Evolutionary conservation across 2,113 vertebrate species (phyloP), one percentile per base, ranked within the genome.

Genomic region (Otocyon megalotis): DNA sequence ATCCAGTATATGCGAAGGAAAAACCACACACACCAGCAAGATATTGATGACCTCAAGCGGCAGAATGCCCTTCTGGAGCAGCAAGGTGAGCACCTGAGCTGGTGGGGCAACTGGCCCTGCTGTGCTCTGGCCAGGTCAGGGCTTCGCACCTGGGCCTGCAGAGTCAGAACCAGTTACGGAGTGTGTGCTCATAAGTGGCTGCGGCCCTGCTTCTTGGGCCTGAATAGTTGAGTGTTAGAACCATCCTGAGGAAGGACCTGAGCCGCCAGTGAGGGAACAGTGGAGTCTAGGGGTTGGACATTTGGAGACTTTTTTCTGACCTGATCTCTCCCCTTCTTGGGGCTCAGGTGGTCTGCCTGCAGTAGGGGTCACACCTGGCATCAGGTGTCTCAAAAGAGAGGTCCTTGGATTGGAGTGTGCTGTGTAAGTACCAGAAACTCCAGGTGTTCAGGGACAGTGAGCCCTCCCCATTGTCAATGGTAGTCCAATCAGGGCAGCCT

Each of bases 1-100:
- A 99, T 99, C 98, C 99, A 99, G 99, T 99, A 99, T 98, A 99
- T 99, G 99, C 99, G 99, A 97, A 99, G 99, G 98, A 99, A 99
- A 99, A 99, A 99, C 99, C 99, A 99, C 97, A 99, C 99, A 32
- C 99, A 99, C 99, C 99, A 99, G 99, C 99, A 99, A 98, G 99
- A 99, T 98, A 99, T 99, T 1, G 99, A 99, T 19, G 99, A 99
- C 98, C 98, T 99, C 98, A 99, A 99, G 98, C 98, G 99, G 98
- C 99, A 99, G 98, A 99, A 99, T 65, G 99, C 99, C 28, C 98
- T 99, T 95, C 98, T 99, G 98, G 99, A 99, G 98, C 99, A 99
- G 98, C 99, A 99, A 98, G 99, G 99, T 99, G 96, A 98, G 98
- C 14, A 1, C 65, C 16, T 0, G 30, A 53, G 90, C 93, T 77